Percentiles rank a stretch among this genome's conserved stretches.
phyloP scores from a whole-genome alignment of 2,888 invertebrate genomes.

The Anarsia innoxiella region DNA sequence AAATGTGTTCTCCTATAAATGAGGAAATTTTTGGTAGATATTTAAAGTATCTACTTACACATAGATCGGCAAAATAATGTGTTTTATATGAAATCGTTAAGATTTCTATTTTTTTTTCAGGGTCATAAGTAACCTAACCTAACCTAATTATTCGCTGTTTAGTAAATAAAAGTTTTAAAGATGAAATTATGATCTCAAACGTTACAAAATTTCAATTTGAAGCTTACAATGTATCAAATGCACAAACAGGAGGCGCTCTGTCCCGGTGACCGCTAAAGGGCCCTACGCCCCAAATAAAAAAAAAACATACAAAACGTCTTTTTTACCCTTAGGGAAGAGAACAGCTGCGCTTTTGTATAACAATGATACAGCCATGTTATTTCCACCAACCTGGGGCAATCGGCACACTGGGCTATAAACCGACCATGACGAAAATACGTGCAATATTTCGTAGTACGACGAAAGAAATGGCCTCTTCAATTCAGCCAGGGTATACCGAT shows the following conservation, averaged over 20 bases:
- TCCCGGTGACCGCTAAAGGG: conserved; percentile 67
- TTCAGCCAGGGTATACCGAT: conserved; percentile 43
- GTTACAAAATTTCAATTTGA: too few species aligned
- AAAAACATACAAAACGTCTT: conserved; percentile 62
- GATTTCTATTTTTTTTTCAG: too few species aligned
- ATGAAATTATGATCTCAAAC: too few species aligned
- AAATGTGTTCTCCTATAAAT: too few species aligned
- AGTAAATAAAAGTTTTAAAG: too few species aligned
- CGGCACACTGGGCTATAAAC: conserved; percentile 45
- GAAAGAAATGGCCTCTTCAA: conserved; percentile 22
- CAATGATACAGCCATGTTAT: conserved; percentile 71
- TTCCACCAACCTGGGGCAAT: conserved; percentile 62
- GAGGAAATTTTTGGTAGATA: too few species aligned
- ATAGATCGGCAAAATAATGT: too few species aligned
- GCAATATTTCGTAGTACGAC: conserved; percentile 10
- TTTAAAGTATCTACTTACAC: too few species aligned
- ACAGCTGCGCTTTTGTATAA: conserved; percentile 71
- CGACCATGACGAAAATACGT: conserved; percentile 30
- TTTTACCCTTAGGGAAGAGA: conserved; percentile 68
- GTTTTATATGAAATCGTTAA: too few species aligned
- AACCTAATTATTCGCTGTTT: too few species aligned
- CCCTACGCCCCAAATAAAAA: conserved; percentile 43
- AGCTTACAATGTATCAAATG: conserved; percentile 39
- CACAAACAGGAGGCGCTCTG: conserved; percentile 45
- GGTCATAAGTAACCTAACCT: too few species aligned